phyloP scores from a whole-genome alignment of 2,888 invertebrate genomes.

The Trisateles emortualis region DNA sequence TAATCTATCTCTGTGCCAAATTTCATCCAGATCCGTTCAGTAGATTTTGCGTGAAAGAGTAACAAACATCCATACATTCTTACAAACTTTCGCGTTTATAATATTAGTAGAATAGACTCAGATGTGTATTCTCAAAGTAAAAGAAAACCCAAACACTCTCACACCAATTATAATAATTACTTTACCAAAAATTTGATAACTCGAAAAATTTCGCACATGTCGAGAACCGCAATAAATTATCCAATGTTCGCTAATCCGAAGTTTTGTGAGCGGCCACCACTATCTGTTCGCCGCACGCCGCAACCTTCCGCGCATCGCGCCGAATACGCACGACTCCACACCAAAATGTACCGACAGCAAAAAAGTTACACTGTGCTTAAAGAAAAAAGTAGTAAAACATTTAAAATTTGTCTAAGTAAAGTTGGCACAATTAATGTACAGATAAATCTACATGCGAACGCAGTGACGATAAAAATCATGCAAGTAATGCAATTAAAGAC shows the following conservation, averaged over 20 bases:
- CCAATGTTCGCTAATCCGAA: constrained; percentile 65
- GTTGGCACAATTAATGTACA: too few relatives aligned
- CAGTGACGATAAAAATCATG: too few relatives aligned
- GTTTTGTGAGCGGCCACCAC: constrained; percentile 71
- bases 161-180: constrained; percentile 12
- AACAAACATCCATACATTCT: too few relatives aligned
- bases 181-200: constrained; percentile 29
- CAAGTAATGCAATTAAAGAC: too few relatives aligned
- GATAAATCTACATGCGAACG: too few relatives aligned
- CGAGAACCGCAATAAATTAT: constrained; percentile 70
- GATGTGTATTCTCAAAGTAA: neutral
- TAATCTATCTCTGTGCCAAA: too few relatives aligned
- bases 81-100: too few relatives aligned
- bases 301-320: constrained; percentile 81
- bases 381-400: neutral
- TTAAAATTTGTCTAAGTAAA: too few relatives aligned
- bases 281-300: constrained; percentile 82
- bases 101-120: too few relatives aligned
- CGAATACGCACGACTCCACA: constrained; percentile 64
- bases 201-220: constrained; percentile 36
- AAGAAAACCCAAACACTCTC: neutral
- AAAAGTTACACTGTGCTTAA: constrained; percentile 16
- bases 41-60: too few relatives aligned
- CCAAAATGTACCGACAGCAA: constrained; percentile 58
- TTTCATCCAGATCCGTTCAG: too few relatives aligned